phyloP scores from a whole-genome alignment of 2,113 vertebrate species.

The Psammodynastes pulverulentus region DNA sequence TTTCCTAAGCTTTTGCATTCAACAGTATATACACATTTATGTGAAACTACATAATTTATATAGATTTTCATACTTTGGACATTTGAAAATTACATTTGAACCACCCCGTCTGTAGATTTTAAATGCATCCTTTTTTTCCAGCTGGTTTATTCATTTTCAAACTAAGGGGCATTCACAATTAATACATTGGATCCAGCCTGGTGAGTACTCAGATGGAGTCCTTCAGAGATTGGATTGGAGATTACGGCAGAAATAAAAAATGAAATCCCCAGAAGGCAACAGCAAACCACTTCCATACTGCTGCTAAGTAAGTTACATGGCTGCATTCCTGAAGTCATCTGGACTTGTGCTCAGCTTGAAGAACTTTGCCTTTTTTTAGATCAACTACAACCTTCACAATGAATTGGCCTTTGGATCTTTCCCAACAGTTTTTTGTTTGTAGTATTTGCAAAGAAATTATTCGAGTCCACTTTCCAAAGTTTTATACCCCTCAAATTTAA shows the following conservation, averaged over 20 bases:
- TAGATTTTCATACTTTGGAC: conserved; percentile 48
- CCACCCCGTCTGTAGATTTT: conserved; percentile 47
- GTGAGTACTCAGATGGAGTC: not conserved
- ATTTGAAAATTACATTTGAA: conserved; percentile 43
- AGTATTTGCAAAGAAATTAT: not conserved
- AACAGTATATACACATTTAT: not conserved
- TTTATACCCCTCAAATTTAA: conserved; percentile 18
- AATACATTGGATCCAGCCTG: not conserved
- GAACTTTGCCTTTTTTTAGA: not conserved
- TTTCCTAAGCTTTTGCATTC: not conserved
- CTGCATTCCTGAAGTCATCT: not conserved
- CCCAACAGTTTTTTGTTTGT: not conserved
- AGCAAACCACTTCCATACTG: not conserved
- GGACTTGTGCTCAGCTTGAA: not conserved
- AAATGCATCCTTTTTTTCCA: conserved; percentile 22
- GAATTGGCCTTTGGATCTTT: conserved; percentile 21
- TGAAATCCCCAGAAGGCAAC: not conserved
- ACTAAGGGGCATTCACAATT: conserved; percentile 12
- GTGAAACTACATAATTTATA: conserved; percentile 47
- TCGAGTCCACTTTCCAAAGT: conserved; percentile 17
- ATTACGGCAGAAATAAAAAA: not conserved
- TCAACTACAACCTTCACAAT: not conserved
- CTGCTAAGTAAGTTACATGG: not conserved
- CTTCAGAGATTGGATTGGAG: not conserved
- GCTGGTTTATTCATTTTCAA: conserved; percentile 28